Conservation (phyloP, 2,888 invertebrate genomes). For the Callimorpha dominula region DNA sequence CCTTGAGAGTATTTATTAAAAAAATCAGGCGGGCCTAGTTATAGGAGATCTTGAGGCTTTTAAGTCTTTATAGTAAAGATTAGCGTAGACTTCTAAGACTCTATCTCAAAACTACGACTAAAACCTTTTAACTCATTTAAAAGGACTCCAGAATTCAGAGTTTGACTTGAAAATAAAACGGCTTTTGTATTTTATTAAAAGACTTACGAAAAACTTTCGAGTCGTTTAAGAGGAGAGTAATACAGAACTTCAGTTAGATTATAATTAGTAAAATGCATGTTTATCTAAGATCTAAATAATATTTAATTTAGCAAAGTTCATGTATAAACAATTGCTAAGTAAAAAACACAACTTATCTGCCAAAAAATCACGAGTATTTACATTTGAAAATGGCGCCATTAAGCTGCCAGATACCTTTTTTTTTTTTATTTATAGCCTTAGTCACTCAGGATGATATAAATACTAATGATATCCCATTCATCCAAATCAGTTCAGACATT, state of each 20-base stretch:
- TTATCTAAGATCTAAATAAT: background rate
- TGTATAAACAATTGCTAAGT: too few relatives aligned
- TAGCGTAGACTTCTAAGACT: background rate
- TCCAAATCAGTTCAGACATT: too few relatives aligned
- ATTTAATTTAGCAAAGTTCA: background rate
- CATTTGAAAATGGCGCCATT: too few relatives aligned
- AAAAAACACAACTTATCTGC: too few relatives aligned
- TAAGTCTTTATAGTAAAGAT: background rate
- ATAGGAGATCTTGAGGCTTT: background rate
- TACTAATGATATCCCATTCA: too few relatives aligned
- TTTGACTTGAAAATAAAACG: background rate
- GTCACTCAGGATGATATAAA: too few relatives aligned
- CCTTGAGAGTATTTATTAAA: background rate
- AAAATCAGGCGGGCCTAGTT: background rate
- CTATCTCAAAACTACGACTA: background rate
- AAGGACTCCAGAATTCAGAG: background rate
- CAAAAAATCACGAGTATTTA: too few relatives aligned
- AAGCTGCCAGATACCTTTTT: too few relatives aligned
- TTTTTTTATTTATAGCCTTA: too few relatives aligned
- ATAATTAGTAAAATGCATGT: background rate
- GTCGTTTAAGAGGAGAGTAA: background rate
- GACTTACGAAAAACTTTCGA: background rate
- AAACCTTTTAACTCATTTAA: background rate
- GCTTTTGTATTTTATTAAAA: background rate
- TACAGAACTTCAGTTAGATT: background rate